Evolutionary conservation across 1,140 invertebrate species (phyloP).

Genomic region (Rhagoletis pomonella): DNA sequence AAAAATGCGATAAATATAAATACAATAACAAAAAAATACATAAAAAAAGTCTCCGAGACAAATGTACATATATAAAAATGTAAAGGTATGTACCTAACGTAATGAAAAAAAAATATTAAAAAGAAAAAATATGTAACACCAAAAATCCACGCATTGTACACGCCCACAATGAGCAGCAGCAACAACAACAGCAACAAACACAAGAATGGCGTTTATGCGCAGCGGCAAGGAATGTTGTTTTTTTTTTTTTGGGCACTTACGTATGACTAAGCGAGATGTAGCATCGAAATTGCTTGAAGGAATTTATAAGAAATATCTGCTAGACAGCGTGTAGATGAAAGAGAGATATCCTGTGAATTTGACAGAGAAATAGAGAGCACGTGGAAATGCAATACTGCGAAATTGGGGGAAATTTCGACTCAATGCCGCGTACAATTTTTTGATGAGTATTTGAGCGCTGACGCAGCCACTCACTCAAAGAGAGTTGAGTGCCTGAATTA

Average conservation of each 20-base stretch:
- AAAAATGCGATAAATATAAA: not conserved
- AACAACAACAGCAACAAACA: conserved; percentile 4
- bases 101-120: not conserved
- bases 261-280: not conserved
- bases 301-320: not conserved
- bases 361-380: not conserved
- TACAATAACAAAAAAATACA: conserved; percentile 58
- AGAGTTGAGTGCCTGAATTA: not conserved
- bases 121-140: conserved; percentile 31
- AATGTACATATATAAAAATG: too few relatives aligned
- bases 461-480: not conserved
- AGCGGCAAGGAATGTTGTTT: not conserved
- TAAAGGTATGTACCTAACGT: not conserved
- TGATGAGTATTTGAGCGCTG: not conserved
- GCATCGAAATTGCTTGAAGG: not conserved
- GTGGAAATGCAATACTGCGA: not conserved
- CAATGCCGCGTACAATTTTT: not conserved
- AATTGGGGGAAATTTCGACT: not conserved
- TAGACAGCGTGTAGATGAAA: not conserved
- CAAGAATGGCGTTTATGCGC: conserved; percentile 43
- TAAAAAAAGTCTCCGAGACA: too few relatives aligned
- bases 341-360: not conserved
- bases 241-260: not conserved
- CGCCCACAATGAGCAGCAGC: conserved; percentile 11
- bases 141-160: conserved; percentile 56